Evolutionary conservation across 2,113 vertebrate genomes (phyloP).

Genomic region (Terrapene triunguis): DNA sequence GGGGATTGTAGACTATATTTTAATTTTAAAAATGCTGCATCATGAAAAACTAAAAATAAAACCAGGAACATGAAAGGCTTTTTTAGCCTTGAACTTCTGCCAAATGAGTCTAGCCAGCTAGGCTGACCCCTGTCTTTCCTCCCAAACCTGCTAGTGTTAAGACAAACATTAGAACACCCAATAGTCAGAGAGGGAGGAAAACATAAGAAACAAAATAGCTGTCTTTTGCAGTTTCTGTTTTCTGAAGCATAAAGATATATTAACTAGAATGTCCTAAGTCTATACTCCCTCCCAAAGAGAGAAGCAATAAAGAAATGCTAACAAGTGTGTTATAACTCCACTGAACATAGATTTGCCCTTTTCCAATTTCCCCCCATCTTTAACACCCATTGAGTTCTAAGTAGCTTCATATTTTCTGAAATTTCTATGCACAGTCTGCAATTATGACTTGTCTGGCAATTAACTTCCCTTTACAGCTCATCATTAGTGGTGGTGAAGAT

Average conservation of each 20-base stretch:
- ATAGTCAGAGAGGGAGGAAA: neutral
- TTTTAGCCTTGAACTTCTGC: neutral
- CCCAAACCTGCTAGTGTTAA: neutral
- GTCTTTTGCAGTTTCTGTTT: constrained; percentile 4
- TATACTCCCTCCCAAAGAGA: neutral
- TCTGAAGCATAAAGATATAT: neutral
- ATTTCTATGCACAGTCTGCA: neutral
- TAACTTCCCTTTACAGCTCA: neutral
- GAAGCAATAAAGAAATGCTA: constrained; percentile 6
- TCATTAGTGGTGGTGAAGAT: neutral
- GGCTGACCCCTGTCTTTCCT: neutral
- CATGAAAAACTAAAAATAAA: neutral
- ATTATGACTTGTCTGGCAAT: neutral
- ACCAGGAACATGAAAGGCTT: neutral
- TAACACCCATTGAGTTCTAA: neutral
- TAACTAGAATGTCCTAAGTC: neutral
- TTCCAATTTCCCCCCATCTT: constrained; percentile 1
- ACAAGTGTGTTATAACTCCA: neutral
- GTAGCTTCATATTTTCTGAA: neutral
- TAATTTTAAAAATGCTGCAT: constrained; percentile 2
- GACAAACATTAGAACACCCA: neutral
- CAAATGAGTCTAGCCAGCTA: neutral
- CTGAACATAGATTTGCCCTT: neutral
- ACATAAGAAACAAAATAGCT: neutral
- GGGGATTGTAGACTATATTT: neutral